Conservation (phyloP, 2,888 invertebrate genomes). For the Selenia dentaria region DNA sequence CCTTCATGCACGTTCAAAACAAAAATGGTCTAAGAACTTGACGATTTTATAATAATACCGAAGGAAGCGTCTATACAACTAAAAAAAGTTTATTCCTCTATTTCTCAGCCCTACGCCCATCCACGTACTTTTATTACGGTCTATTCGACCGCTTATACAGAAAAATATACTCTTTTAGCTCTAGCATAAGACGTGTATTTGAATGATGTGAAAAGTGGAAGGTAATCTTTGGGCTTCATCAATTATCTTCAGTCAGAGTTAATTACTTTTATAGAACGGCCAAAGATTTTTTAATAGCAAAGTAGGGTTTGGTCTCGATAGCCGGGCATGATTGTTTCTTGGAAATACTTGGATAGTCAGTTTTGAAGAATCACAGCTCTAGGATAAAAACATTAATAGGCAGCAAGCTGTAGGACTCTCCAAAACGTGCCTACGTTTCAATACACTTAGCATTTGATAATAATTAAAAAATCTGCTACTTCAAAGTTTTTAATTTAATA, state of each 20-base stretch:
- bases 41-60: slow-evolving; percentile 82
- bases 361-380: no score
- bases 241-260: slow-evolving; percentile 82
- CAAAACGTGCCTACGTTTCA: no score
- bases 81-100: slow-evolving; percentile 63
- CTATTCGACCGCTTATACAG: slow-evolving; percentile 28
- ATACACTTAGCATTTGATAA: no score
- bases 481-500: no score
- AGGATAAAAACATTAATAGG: no score
- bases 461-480: no score
- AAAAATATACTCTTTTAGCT: slow-evolving; percentile 31
- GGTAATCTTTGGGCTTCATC: slow-evolving; percentile 81
- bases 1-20: slow-evolving; percentile 64
- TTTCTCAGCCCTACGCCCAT: slow-evolving; percentile 68
- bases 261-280: slow-evolving; percentile 83
- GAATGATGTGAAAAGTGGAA: slow-evolving; percentile 41
- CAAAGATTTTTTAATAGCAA: slow-evolving; percentile 47
- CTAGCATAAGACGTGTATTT: slow-evolving; percentile 37
- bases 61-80: slow-evolving; percentile 53
- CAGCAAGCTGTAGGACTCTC: no score
- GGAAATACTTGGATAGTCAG: slow-evolving; percentile 43
- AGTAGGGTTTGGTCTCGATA: slow-evolving; percentile 34
- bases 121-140: slow-evolving; percentile 65
- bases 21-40: slow-evolving; percentile 66
- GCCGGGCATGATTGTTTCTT: slow-evolving; percentile 52